Conservation (phyloP, 2,888 invertebrate genomes). For the Drosophila paracracens region DNA sequence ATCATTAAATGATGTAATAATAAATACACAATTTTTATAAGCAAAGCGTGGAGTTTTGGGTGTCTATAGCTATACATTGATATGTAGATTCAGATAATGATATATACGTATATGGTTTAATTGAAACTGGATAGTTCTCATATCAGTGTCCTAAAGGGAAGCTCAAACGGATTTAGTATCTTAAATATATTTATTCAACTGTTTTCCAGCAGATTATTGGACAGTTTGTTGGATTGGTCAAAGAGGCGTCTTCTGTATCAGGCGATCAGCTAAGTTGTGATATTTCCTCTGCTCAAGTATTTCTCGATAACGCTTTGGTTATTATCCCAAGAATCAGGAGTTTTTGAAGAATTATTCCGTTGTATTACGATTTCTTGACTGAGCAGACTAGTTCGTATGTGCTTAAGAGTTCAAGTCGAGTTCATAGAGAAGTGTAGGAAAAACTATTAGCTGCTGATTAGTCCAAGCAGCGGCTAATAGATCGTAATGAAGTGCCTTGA, state of each 20-base stretch:
- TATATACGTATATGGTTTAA: too few relatives aligned
- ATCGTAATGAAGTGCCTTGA: slow-evolving; percentile 9
- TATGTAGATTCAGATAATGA: not conserved
- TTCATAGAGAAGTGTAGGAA: not conserved
- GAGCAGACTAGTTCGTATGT: not conserved
- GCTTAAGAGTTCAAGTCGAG: not conserved
- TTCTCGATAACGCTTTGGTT: not conserved
- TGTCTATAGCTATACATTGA: not conserved
- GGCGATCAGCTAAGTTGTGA: not conserved
- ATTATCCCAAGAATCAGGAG: not conserved
- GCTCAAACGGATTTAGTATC: not conserved
- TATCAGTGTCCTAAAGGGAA: not conserved
- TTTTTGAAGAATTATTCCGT: not conserved
- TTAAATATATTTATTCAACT: not conserved
- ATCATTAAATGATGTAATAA: not conserved
- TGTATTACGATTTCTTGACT: not conserved
- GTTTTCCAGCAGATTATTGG: not conserved
- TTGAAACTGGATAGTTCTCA: not conserved
- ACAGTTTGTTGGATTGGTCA: not conserved
- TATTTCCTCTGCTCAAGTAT: not conserved
- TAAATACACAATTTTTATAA: not conserved
- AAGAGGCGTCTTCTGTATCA: not conserved
- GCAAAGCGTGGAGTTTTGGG: not conserved
- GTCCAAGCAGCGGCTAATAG: slow-evolving; percentile 1
- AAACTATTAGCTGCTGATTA: slow-evolving; percentile 5